Base-by-base conservation (phyloP, 2,888 invertebrate genomes). In the Hypomecis atomaria region DNA sequence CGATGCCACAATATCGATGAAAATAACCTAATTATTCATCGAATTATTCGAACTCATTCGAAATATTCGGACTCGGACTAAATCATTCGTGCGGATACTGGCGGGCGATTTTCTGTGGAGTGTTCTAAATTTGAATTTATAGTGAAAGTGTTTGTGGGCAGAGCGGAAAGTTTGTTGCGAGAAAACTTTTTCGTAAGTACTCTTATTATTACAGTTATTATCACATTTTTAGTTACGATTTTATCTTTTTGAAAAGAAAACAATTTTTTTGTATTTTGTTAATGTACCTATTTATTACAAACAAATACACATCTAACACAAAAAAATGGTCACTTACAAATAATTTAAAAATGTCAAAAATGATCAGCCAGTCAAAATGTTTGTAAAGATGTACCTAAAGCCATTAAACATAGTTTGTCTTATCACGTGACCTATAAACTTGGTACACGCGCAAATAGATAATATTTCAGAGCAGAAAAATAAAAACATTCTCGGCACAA, bases 171-270 rank as follows among this genome's bases (percentile, higher is more conserved):
- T 78, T 81, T 77, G 79, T 79, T 83, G 71, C 72, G 49, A 69
- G 63, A 33, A 9, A 76, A 77, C 72, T 78, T 81, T 79, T 74
- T 73, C 71, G 82, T 82, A 70, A 84, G 84, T 81, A 69, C 38
- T 57, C 42, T 63, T 33, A 67, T 10, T 23, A 23, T 23, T 23
- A 23, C 23, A 23, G 1, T 23, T 23, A 23, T 23, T 23, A 23
- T 23, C 23, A 23, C 3, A 23, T 23, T 23, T 23, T 23, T 23
- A 23, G 23, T 23, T 23, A 23, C 23, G 23, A 23, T 23, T 23
- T 23, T 23, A 23, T 23, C 1, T 23, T 23, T 23, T 23, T 23
- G 23, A 2, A 23, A 23, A 23, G 23, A 1, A 23, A 23, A 1
- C 23, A 23, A 2, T 2, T 23, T 23, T 23, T 23, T 23, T 23